phyloP scores from a whole-genome alignment of 2,888 invertebrate genomes.

The Melanotus villosus region DNA sequence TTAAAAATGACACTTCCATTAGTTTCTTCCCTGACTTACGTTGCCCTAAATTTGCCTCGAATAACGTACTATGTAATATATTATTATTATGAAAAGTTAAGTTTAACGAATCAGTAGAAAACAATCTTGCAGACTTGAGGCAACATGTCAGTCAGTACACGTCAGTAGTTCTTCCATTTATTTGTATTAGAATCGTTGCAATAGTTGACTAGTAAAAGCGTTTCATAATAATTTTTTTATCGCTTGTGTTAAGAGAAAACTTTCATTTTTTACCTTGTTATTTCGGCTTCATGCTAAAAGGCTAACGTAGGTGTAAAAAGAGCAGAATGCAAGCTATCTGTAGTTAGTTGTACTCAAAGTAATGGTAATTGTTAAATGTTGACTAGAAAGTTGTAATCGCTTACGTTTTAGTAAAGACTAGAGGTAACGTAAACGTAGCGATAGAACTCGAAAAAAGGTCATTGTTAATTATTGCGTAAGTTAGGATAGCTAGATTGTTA shows the following conservation, averaged over 20 bases:
- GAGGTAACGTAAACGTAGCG: constrained; percentile 54
- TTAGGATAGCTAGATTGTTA: constrained; percentile 60
- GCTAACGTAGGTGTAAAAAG: constrained; percentile 50
- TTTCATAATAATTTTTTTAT: constrained; percentile 21
- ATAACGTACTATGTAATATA: neutral
- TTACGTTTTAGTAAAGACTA: constrained; percentile 54
- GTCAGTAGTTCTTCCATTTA: constrained; percentile 58
- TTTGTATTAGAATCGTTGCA: constrained; percentile 49
- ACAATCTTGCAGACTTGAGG: constrained; percentile 27
- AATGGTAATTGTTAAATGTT: constrained; percentile 59
- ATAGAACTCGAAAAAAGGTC: constrained; percentile 58
- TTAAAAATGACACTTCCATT: constrained; percentile 55
- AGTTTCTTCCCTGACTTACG: constrained; percentile 56
- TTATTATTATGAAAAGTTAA: neutral
- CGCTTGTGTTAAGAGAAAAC: constrained; percentile 9
- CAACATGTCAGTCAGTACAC: constrained; percentile 40
- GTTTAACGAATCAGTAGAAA: neutral
- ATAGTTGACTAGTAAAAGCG: constrained; percentile 32
- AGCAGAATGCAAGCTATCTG: constrained; percentile 52
- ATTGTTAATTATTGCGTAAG: constrained; percentile 68
- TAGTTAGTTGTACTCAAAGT: constrained; percentile 52
- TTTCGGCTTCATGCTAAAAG: constrained; percentile 61
- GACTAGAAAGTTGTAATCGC: constrained; percentile 55
- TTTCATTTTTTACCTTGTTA: constrained; percentile 50
- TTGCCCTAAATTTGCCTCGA: constrained; percentile 42